Evolutionary conservation across 2,888 invertebrate species (phyloP).

Genomic region (Junonia oenone): DNA sequence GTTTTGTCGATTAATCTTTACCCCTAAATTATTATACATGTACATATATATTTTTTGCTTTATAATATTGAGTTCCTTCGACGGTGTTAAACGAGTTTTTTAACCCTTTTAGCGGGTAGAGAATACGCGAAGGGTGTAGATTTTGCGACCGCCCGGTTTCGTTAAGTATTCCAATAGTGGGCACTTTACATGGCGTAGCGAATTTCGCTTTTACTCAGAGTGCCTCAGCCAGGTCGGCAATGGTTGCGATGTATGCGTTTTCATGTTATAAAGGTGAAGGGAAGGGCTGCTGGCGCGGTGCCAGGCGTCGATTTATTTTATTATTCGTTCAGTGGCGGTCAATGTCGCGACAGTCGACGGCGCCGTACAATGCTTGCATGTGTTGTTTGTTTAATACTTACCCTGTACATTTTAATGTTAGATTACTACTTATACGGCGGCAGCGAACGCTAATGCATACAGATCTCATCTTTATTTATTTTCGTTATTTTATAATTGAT

Average conservation of each 20-base stretch:
- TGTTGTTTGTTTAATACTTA: conserved; percentile 50
- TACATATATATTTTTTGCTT: conserved; percentile 4
- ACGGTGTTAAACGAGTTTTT: background rate
- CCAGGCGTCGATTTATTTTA: conserved; percentile 73
- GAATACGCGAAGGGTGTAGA: conserved; percentile 1
- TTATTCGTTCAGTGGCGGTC: conserved; percentile 74
- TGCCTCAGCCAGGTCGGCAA: background rate
- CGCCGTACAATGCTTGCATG: conserved; percentile 60
- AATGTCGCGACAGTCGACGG: conserved; percentile 66
- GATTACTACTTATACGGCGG: conserved; percentile 27
- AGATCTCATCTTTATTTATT: conserved; percentile 18
- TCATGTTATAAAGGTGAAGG: conserved; percentile 30
- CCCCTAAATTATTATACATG: background rate
- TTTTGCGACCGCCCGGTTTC: background rate
- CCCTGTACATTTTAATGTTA: conserved; percentile 44
- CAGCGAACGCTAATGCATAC: conserved; percentile 27
- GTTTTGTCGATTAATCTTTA: conserved; percentile 21
- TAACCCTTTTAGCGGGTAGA: background rate
- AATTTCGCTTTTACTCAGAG: conserved; percentile 15
- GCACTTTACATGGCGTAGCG: conserved; percentile 8
- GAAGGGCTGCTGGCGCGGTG: conserved; percentile 69
- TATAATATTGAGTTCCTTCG: background rate
- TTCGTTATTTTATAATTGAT: conserved; percentile 10
- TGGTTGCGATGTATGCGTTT: conserved; percentile 12
- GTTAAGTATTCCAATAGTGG: background rate